Evolutionary conservation across 2,113 vertebrate species (phyloP).

Genomic region (Arvicanthis niloticus): DNA sequence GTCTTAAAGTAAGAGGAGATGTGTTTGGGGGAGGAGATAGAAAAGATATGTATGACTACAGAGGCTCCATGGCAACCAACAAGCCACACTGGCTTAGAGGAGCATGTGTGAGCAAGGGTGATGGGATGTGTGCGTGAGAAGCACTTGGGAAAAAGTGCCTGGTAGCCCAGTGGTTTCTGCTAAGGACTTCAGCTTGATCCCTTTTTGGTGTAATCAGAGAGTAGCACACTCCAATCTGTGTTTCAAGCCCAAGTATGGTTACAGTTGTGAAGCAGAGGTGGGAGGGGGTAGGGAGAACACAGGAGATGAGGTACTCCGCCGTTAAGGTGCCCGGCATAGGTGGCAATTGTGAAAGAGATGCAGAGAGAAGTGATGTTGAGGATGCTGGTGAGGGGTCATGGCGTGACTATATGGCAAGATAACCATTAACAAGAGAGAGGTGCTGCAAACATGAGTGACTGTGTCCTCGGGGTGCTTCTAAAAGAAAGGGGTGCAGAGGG

Average conservation of each 20-base stretch:
- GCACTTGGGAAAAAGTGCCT: rapidly evolving
- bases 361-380: not conserved
- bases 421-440: not conserved
- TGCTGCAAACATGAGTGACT: not conserved
- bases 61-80: not conserved
- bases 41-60: no score
- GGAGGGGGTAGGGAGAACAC: not conserved
- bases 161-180: not conserved
- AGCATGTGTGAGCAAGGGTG: not conserved
- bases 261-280: not conserved
- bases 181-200: not conserved
- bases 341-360: not conserved
- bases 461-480: not conserved
- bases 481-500: not conserved
- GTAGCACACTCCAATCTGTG: not conserved
- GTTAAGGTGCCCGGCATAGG: not conserved
- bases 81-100: not conserved
- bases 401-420: not conserved
- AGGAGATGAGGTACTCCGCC: no score
- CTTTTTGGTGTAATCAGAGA: not conserved
- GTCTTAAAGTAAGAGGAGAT: not conserved
- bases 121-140: not conserved
- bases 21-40: rapidly evolving
- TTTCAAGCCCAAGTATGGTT: not conserved
- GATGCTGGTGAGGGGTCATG: not conserved